Evolutionary conservation across 2,797 vertebrate genomes (phyloP).

Genomic region (Lindbergichthys nudifrons): DNA sequence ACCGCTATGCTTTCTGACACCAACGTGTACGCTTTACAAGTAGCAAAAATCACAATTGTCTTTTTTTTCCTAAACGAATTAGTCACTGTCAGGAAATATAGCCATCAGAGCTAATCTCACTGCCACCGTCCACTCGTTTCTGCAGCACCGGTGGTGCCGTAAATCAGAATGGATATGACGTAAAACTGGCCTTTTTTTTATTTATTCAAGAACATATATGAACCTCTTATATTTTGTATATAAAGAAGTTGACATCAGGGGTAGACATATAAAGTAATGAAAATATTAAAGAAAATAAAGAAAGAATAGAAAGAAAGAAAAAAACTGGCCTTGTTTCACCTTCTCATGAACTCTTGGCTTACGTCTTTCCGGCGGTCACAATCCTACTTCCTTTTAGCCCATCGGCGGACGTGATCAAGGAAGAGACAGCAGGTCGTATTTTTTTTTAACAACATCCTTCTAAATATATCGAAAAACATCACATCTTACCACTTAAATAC

Average conservation of each 20-base stretch:
- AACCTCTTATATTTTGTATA: no score
- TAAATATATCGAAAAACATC: fast-evolving
- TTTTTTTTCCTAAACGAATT: background rate
- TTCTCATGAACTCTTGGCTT: background rate
- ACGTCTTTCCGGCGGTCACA: slow-evolving; percentile 62
- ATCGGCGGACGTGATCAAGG: slow-evolving; percentile 35
- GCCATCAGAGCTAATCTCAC: slow-evolving; percentile 52
- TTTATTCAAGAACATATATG: no score
- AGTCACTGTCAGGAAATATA: background rate
- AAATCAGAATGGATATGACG: slow-evolving; percentile 17
- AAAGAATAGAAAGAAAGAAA: no score
- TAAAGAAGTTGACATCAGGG: no score
- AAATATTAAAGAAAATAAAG: no score
- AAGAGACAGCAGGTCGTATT: slow-evolving; percentile 48
- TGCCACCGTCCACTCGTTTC: slow-evolving; percentile 48
- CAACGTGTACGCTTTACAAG: slow-evolving; percentile 9
- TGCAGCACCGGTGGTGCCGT: slow-evolving; percentile 61
- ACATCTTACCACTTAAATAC: fast-evolving
- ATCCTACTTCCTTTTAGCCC: slow-evolving; percentile 48
- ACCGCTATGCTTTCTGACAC: background rate
- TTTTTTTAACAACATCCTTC: background rate
- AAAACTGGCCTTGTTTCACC: no score
- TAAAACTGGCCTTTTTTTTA: slow-evolving; percentile 20
- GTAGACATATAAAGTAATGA: no score
- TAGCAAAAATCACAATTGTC: background rate